Conservation (phyloP, 1,140 invertebrate genomes). For the Yoshiicerus persimilis region DNA sequence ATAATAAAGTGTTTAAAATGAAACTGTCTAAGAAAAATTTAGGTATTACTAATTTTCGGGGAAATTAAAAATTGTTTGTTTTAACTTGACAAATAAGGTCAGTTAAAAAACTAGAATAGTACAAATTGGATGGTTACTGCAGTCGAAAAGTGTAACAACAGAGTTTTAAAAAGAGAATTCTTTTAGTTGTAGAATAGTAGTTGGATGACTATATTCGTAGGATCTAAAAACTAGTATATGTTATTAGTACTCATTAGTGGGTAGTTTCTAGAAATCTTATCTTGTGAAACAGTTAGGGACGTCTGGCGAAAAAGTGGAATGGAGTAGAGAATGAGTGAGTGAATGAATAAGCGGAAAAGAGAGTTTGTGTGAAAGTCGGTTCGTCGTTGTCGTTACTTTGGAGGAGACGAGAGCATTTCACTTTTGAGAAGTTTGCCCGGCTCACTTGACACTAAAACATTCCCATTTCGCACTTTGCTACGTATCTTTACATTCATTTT, state of each 20-base stretch:
- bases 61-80: too few species aligned
- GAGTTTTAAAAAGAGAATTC: too few species aligned
- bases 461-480: slow-evolving; percentile 1
- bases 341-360: not conserved
- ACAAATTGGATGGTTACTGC: too few species aligned
- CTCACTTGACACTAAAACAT: not conserved
- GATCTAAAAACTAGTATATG: too few species aligned
- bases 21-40: too few species aligned
- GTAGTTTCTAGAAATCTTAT: not conserved
- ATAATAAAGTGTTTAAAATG: too few species aligned
- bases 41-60: too few species aligned
- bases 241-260: not conserved
- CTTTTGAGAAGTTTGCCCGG: slow-evolving; percentile 1
- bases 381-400: not conserved
- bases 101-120: too few species aligned
- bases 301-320: not conserved
- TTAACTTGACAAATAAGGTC: too few species aligned
- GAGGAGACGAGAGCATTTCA: not conserved
- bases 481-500: slow-evolving; percentile 11
- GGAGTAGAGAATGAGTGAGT: not conserved
- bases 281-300: not conserved
- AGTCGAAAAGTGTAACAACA: too few species aligned
- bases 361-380: not conserved
- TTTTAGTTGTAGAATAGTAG: too few species aligned
- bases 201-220: too few species aligned